phyloP scores from a whole-genome alignment of 2,888 invertebrate genomes.

The Hirtodrosophila duncani region DNA sequence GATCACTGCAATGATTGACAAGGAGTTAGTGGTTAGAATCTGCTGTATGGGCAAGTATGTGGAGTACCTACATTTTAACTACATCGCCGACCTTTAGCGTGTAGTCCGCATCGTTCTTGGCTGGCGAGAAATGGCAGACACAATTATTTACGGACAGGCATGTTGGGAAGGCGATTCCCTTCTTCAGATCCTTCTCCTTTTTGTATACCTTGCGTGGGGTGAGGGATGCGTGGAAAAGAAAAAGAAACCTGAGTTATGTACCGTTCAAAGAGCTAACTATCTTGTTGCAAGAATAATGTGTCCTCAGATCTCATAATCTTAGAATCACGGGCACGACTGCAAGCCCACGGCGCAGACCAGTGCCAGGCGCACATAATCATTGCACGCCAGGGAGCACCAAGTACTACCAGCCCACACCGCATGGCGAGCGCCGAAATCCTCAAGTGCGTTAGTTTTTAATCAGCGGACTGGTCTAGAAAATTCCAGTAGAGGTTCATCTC shows the following conservation, averaged over 20 bases:
- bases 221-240: neutral
- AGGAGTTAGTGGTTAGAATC: neutral
- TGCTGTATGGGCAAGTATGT: no score
- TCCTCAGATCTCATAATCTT: conserved; percentile 78
- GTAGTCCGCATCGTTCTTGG: conserved; percentile 93
- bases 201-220: conserved; percentile 83
- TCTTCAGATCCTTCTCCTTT: conserved; percentile 98
- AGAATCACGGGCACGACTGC: conserved; percentile 61
- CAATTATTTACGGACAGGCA: conserved; percentile 99
- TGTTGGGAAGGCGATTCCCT: conserved; percentile 99
- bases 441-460: conserved; percentile 72
- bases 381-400: conserved; percentile 25
- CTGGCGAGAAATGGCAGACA: conserved; percentile 99
- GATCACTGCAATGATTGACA: conserved; percentile 83
- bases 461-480: conserved; percentile 58
- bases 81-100: conserved; percentile 93
- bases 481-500: neutral
- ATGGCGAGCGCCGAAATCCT: conserved; percentile 46
- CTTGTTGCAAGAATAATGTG: conserved; percentile 24
- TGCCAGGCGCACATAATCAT: conserved; percentile 50
- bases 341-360: conserved; percentile 30
- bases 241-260: no score
- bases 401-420: conserved; percentile 8
- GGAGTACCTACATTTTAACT: conserved; percentile 94
- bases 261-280: no score